A percentile compares a stretch with the other conserved stretches of the same genome.
phyloP scores from a whole-genome alignment of 64 coral and sea anemone genomes.

The Exaiptasia diaphana region DNA sequence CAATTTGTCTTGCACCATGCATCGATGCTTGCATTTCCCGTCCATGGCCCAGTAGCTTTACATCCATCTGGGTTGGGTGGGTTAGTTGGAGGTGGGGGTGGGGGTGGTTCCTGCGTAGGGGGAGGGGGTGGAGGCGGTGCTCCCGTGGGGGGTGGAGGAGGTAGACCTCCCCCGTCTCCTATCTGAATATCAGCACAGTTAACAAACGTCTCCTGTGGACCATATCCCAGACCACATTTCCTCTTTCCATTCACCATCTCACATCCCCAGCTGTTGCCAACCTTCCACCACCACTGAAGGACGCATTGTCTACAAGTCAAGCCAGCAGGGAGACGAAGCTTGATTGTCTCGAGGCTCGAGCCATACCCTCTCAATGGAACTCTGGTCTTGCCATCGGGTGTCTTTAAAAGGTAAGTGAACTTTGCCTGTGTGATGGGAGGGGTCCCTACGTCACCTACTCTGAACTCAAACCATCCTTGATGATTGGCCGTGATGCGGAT shows the following conservation, averaged over 20 bases:
- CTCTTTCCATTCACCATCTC: constrained; percentile 24
- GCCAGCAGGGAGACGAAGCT: constrained; percentile 34
- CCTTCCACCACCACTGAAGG: constrained; percentile 82
- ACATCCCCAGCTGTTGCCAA: constrained; percentile 81
- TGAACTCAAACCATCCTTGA: constrained; percentile 49
- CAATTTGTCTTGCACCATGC: constrained; percentile 45
- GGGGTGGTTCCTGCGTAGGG: neutral
- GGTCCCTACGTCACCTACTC: constrained; percentile 26
- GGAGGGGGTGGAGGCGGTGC: constrained; percentile 17
- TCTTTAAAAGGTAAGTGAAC: constrained; percentile 13
- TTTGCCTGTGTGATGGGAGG: constrained; percentile 50
- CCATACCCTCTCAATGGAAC: constrained; percentile 6
- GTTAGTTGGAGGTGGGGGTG: neutral
- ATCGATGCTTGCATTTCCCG: constrained; percentile 22
- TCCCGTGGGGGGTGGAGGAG: neutral
- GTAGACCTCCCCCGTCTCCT: neutral
- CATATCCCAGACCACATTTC: constrained; percentile 49
- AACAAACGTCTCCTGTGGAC: constrained; percentile 57
- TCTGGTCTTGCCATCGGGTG: constrained; percentile 19
- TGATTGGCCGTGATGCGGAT: constrained; percentile 68
- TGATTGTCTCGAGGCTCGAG: constrained; percentile 8
- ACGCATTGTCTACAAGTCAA: constrained; percentile 78
- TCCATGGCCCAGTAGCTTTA: neutral
- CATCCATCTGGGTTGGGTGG: neutral
- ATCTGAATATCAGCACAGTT: constrained; percentile 71